phyloP scores from a whole-genome alignment of 1,140 invertebrate genomes.

The Wiebesia pumilae region DNA sequence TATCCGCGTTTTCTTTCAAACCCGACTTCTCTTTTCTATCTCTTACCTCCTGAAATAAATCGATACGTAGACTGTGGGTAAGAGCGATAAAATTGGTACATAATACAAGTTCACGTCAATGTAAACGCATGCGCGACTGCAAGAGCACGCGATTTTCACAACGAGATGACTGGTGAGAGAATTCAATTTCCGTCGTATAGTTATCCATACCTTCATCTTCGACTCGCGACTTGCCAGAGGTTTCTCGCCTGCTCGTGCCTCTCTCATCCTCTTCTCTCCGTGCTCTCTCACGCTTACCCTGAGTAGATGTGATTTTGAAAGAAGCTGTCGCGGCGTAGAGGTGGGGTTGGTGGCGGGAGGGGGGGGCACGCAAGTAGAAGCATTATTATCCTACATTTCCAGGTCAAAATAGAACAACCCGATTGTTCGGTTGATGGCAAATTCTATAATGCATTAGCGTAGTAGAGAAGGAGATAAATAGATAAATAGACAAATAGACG shows the following conservation, averaged over 20 bases:
- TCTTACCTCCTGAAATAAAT: not conserved
- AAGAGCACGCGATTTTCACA: conserved; percentile 34
- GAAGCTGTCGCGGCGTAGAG: too few relatives aligned
- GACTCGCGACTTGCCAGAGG: conserved; percentile 54
- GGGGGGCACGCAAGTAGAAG: not conserved
- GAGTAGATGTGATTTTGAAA: not conserved
- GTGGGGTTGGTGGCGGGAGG: too few relatives aligned
- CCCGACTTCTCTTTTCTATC: not conserved
- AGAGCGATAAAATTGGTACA: conserved; percentile 35
- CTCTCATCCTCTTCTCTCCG: conserved; percentile 59
- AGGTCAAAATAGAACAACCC: not conserved
- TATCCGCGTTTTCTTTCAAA: not conserved
- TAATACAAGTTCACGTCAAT: not conserved
- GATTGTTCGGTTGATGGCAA: conserved; percentile 12
- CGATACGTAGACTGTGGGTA: conserved; percentile 8
- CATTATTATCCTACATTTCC: not conserved
- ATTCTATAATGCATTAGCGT: not conserved
- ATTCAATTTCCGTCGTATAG: conserved; percentile 72
- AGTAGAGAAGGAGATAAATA: not conserved
- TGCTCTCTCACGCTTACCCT: not conserved
- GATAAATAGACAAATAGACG: not conserved
- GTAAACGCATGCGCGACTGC: not conserved
- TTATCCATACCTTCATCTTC: conserved; percentile 71
- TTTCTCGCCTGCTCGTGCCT: conserved; percentile 53
- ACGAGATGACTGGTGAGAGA: conserved; percentile 71